A percentile compares a stretch with the other conserved stretches of the same genome.
Conservation (phyloP, 53 echinoderm and acorn worm genomes). For the Patiria pectinifera region DNA sequence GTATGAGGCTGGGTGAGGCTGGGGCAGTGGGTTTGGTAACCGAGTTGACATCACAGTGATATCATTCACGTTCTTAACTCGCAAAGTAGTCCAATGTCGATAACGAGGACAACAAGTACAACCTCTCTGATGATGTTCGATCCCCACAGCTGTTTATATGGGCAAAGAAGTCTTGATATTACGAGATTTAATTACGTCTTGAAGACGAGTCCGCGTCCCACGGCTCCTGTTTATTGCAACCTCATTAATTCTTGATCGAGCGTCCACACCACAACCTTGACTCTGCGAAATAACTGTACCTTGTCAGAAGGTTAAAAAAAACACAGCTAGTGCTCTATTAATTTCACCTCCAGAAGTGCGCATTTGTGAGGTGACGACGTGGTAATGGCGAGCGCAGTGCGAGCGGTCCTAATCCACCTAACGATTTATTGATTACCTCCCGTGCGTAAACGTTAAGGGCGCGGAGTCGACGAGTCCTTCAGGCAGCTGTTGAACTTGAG, state of each 20-base stretch:
- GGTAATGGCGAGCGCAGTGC: background rate
- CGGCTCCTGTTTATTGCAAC: background rate
- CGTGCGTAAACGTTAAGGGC: background rate
- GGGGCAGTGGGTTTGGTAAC: no score
- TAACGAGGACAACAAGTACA: background rate
- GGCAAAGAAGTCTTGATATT: background rate
- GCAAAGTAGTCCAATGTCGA: no score
- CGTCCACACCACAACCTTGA: background rate
- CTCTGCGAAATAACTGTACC: background rate
- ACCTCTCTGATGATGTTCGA: background rate
- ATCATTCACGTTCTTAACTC: no score
- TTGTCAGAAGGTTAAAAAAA: background rate
- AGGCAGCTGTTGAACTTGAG: background rate
- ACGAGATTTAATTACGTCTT: background rate
- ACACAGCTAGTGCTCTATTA: background rate
- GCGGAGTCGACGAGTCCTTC: background rate
- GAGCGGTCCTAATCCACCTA: background rate
- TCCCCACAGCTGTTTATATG: background rate
- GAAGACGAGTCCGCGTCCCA: background rate
- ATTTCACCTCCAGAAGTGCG: background rate
- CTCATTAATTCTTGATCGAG: background rate
- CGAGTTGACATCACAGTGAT: no score
- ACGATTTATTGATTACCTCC: background rate
- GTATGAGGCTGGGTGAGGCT: no score
- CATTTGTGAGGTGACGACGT: background rate